A percentile compares a stretch with the other conserved stretches of the same genome.
Conservation (phyloP, 37 sponge, comb jelly and placozoan species). For the Oscarella lobularis region DNA sequence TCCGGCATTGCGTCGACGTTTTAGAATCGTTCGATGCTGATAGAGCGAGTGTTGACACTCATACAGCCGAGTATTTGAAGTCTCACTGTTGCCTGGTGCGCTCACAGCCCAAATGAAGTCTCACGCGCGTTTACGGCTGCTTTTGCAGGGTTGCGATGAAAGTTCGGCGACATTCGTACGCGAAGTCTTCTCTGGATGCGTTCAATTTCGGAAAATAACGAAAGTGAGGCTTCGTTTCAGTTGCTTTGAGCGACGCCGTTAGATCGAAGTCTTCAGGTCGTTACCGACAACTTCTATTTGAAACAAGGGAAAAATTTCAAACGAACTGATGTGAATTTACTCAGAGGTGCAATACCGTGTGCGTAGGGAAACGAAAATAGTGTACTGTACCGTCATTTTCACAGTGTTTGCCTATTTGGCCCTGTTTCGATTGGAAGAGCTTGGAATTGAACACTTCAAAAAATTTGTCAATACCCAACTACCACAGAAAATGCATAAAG, state of each 20-base stretch:
- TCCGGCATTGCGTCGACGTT: not conserved
- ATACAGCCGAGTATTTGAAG: not conserved
- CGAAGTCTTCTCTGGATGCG: constrained; percentile 82
- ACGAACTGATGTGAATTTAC: not conserved
- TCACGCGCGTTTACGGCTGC: not conserved
- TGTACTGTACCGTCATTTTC: not conserved
- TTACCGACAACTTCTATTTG: not conserved
- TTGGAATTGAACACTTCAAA: constrained; percentile 59
- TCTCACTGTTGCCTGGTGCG: not conserved
- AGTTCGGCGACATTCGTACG: constrained; percentile 48
- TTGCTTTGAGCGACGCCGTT: not conserved
- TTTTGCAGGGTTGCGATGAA: constrained; percentile 38
- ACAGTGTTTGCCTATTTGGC: constrained; percentile 56
- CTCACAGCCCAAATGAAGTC: not conserved
- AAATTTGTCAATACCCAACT: constrained; percentile 48
- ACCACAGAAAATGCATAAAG: constrained; percentile 65
- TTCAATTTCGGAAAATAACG: constrained; percentile 31
- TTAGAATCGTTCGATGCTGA: not conserved
- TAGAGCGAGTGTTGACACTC: not conserved
- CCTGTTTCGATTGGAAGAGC: constrained; percentile 71
- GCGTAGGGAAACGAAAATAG: no score
- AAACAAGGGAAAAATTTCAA: not conserved
- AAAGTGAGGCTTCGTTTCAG: constrained; percentile 25
- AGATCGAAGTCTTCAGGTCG: not conserved
- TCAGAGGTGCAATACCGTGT: not conserved